Base-by-base conservation (phyloP, 37 sponge, comb jelly and placozoan genomes). In the Petrosia ficiformis region DNA sequence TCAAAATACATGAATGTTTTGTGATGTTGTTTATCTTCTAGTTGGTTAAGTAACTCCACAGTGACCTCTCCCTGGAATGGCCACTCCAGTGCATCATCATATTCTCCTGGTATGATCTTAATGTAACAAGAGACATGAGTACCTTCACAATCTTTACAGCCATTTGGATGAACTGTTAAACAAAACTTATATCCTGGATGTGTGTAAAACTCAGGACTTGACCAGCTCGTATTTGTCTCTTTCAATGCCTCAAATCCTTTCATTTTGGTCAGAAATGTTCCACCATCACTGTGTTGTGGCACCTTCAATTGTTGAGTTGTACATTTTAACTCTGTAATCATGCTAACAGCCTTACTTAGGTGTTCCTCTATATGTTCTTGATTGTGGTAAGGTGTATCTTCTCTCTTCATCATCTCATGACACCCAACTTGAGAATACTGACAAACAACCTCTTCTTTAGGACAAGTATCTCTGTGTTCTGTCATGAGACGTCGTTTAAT, bases 181-280 rank as follows among this genome's bases (percentile, higher is more conserved):
- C 72, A 71, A 43, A 80, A 42, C 57, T 80, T 80, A 66, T 80
- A 80, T 14, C 81, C 81, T 73, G 58, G 57, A 24, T 70, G 72
- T 42, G 73, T 67, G 66, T 80, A 60, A 31, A 80, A 56, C 4
- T 59, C 70, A 31, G 34, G 31, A 40, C 59, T 35, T 19, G 35
- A 70, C 70, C 80, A 79, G 2, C 37, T 28, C 57, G 4, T 5
- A 39, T 39, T 28, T 5, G 38, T 39, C 10, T 71, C 10, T 37
- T 71, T 71, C 14, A 3, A 21, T 5, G 38, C 2, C n/a, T 19
- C 1, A 39, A 41, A 71, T 4, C 2, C 22, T 1, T 41, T 39
- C 33, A 67, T 67, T 67, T 31, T 67, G 32, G 32, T 3, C 8
- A 29, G 21, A 54, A 22, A 22, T 16, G 57, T 54, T 54, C n/a